phyloP scores from a whole-genome alignment of 2,113 vertebrate genomes.

The Aegypius monachus region DNA sequence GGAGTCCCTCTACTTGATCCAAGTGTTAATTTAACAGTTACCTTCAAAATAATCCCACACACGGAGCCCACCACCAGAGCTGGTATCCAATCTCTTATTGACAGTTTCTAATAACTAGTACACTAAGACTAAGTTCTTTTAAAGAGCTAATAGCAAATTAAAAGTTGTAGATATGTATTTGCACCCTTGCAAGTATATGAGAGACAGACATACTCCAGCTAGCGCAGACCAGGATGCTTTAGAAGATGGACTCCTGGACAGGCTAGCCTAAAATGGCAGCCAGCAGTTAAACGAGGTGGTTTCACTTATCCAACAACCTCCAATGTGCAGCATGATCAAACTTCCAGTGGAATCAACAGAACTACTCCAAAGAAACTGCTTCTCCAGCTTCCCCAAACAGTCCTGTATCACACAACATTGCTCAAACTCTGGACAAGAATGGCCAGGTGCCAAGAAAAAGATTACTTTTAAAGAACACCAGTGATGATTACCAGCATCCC shows the following conservation, averaged over 20 bases:
- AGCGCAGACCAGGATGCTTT: not conserved
- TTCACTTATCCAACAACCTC: not conserved
- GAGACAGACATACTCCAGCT: not conserved
- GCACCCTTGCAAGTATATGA: not conserved
- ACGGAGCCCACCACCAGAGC: accelerated
- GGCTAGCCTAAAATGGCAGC: not conserved
- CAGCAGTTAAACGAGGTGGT: not conserved
- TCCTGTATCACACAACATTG: not conserved
- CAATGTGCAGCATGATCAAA: not conserved
- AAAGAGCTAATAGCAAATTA: not conserved
- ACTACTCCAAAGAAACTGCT: not conserved
- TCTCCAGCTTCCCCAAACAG: not conserved
- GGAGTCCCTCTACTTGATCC: not conserved
- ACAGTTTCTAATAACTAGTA: not conserved
- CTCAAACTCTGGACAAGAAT: not conserved
- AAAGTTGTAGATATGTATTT: not conserved
- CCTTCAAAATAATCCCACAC: not conserved
- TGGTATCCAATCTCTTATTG: not conserved
- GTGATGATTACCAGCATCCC: not conserved
- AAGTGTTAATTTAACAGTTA: not conserved
- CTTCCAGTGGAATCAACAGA: not conserved
- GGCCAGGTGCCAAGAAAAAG: not conserved
- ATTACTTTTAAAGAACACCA: not conserved
- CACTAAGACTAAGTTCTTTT: not conserved
- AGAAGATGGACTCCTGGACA: not conserved